phyloP scores from a whole-genome alignment of 2,797 vertebrate species.

The Lutra lutra region DNA sequence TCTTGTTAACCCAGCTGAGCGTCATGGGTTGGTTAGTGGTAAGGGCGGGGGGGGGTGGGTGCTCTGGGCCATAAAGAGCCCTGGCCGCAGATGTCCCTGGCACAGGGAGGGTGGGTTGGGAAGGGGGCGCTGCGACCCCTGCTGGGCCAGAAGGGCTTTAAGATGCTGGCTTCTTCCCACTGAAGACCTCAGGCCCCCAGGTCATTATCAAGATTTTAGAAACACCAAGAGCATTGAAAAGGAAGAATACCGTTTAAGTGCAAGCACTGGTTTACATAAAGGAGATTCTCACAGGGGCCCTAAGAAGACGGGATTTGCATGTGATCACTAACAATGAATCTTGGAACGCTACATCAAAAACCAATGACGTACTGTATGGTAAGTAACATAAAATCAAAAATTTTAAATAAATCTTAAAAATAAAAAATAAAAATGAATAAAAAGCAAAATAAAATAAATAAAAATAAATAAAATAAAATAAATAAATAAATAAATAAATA shows the following conservation, averaged over 20 bases:
- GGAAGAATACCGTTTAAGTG: not conserved
- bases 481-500: no score
- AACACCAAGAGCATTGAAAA: not conserved
- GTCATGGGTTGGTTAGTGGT: not conserved
- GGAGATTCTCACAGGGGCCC: not conserved
- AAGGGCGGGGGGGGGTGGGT: not conserved
- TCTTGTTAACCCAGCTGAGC: conserved; percentile 47
- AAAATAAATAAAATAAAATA: not conserved
- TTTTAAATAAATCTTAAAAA: no score
- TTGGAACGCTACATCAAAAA: no score
- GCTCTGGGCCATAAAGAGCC: not conserved
- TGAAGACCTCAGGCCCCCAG: not conserved
- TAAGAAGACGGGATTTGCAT: not conserved
- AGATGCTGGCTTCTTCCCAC: not conserved
- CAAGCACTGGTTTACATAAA: not conserved
- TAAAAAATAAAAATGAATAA: not conserved
- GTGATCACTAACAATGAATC: not conserved
- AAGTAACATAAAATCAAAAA: no score
- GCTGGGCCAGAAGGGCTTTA: not conserved
- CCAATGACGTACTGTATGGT: no score
- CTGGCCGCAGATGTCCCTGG: not conserved
- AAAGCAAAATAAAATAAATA: not conserved
- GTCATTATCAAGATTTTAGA: not conserved
- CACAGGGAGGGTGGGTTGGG: no score
- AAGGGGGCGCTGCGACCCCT: not conserved